Evolutionary conservation across 2,113 vertebrate species (phyloP).

Genomic region (Odobenus rosmarus): DNA sequence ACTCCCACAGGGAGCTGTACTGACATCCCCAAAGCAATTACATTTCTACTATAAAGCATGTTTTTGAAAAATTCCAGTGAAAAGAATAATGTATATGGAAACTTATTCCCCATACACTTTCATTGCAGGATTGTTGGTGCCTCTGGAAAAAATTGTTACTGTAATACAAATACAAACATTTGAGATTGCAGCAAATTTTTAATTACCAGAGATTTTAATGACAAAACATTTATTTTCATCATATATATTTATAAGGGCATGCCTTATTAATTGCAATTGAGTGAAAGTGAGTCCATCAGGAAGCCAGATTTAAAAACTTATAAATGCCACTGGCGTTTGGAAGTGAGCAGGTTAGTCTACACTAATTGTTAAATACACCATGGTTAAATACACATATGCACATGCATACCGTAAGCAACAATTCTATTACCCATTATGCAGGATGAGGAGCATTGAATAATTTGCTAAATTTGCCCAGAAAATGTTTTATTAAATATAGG

Average conservation of each 20-base stretch:
- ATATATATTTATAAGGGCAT: neutral
- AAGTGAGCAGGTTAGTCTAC: neutral
- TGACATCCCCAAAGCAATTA: neutral
- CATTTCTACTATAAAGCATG: neutral
- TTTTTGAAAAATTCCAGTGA: neutral
- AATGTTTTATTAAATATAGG: neutral
- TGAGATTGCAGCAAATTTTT: neutral
- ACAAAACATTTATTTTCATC: neutral
- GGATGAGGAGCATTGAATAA: neutral
- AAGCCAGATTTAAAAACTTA: neutral
- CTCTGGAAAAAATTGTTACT: neutral
- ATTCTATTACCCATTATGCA: neutral
- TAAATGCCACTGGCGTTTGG: neutral
- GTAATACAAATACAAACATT: neutral
- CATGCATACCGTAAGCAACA: neutral
- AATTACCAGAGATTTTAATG: neutral
- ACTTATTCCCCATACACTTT: neutral
- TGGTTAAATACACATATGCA: neutral
- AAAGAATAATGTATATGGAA: neutral
- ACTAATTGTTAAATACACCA: neutral
- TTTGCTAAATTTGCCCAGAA: neutral
- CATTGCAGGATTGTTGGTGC: neutral
- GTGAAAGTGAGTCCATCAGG: neutral
- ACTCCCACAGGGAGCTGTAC: neutral
- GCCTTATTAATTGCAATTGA: neutral